phyloP scores from a whole-genome alignment of 2,888 invertebrate genomes.

The Macrophya alboannulata region DNA sequence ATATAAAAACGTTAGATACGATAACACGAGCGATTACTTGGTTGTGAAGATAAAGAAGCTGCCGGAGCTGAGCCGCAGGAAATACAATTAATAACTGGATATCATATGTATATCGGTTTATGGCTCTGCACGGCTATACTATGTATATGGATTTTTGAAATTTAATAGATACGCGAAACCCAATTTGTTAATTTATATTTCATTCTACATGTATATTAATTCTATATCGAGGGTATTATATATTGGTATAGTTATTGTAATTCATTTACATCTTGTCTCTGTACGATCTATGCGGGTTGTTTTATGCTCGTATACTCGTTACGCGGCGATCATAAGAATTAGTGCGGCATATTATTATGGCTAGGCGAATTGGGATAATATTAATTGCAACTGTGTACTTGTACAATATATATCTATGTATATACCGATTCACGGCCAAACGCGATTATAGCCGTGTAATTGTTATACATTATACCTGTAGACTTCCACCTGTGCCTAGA shows the following conservation, averaged over 20 bases:
- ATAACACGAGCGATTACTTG: slow-evolving; percentile 27
- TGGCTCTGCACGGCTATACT: not conserved
- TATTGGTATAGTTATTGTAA: not conserved
- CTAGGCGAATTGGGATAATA: not conserved
- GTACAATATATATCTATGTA: not conserved
- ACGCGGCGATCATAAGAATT: not conserved
- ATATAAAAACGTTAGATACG: slow-evolving; percentile 66
- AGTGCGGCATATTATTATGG: not conserved
- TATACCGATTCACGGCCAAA: not conserved
- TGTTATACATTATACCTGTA: not conserved
- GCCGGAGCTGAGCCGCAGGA: not conserved
- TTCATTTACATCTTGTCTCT: not conserved
- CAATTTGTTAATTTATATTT: not conserved
- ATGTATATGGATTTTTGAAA: not conserved
- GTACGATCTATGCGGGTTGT: not conserved
- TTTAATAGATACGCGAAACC: not conserved
- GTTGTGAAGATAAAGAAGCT: slow-evolving; percentile 17
- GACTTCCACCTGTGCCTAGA: too few relatives aligned
- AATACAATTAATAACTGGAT: not conserved
- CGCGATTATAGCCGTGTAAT: not conserved
- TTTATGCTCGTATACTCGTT: not conserved
- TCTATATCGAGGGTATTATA: not conserved
- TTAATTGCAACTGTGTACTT: not conserved
- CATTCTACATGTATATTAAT: not conserved
- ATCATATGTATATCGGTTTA: not conserved